A percentile compares a stretch with the other conserved stretches of the same genome.
phyloP scores from a whole-genome alignment of 2,113 vertebrate genomes.

The Pomatostomus ruficeps region DNA sequence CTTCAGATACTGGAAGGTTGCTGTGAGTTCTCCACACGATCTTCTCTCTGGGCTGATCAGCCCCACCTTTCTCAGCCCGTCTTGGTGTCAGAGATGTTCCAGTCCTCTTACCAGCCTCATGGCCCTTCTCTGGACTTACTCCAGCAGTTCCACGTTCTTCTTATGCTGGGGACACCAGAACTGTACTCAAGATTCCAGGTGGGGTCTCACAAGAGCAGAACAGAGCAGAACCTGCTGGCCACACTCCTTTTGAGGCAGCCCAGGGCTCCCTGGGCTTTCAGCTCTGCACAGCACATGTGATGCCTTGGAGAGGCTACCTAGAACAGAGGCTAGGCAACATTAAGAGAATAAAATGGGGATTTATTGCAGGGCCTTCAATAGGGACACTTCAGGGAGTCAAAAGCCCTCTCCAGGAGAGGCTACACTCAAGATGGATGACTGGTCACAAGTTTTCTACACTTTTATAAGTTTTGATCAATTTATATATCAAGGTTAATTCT shows the following conservation, averaged over 20 bases:
- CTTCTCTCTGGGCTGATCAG: neutral
- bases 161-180: neutral
- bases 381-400: too few species aligned
- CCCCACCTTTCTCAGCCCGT: neutral
- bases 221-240: neutral
- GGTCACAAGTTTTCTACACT: too few species aligned
- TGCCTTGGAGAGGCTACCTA: too few species aligned
- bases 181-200: fast-evolving
- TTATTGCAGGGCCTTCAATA: too few species aligned
- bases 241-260: neutral
- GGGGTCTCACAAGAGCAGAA: too few species aligned
- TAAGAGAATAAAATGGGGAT: too few species aligned
- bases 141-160: neutral
- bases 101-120: neutral
- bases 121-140: neutral
- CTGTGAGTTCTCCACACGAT: neutral
- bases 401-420: too few species aligned
- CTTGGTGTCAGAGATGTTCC: fast-evolving
- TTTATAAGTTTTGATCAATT: too few species aligned
- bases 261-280: too few species aligned
- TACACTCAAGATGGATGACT: too few species aligned
- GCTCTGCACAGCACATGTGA: fast-evolving
- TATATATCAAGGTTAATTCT: too few species aligned
- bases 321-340: too few species aligned
- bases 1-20: neutral